Base-by-base conservation (phyloP, 2,113 vertebrate genomes). In the Potamarius usumacintae region DNA sequence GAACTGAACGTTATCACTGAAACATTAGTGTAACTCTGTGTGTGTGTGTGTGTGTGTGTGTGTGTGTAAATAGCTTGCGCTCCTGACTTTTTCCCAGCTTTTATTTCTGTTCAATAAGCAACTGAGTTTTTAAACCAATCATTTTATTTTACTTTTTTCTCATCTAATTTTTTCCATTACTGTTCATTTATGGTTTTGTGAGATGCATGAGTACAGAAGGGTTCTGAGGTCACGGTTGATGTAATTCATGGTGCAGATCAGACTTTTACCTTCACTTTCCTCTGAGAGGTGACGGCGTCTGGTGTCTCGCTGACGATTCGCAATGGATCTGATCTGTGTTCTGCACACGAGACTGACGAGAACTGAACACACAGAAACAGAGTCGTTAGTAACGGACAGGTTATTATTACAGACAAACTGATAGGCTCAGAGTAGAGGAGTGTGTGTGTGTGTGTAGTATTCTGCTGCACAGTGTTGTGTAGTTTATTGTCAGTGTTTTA, bases 241-340 rank as follows among this genome's bases (percentile, higher is more conserved):
- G 63, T 50, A 25, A n/a, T 63, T 27, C 1, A 1, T 57, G 14
- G n/a, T 79, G 55, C 34, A 20, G 1, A 58, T 81, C 48, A 83
- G 42, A 48, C 11, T 25, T 10, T 91, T 87, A 92, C 91, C 91
- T 88, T 85, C 57, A 57, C 84, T 30, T 89, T 84, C 76, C 72
- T 86, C 30, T 92, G 85, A 55, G 81, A 79, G 53, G 48, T 82
- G 11, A 72, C 15, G 7, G 76, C 17, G 27, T 76, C 34, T 25
- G 79, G 77, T 10, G 58, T 89, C 34, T 84, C 90, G 1, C 55
- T 52, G 55, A 76, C 82, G 18, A 25, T 42, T 42, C 78, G 20
- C 8, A n/a, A 57, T 7, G 63, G 42, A 4, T 87, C 90, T 18
- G 81, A n/a, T 48, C 83, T 88, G 85, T 88, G 84, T 85, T 91